Base-by-base conservation (phyloP, 2,797 vertebrate species). In the Microctenopoma steveboyesi region DNA sequence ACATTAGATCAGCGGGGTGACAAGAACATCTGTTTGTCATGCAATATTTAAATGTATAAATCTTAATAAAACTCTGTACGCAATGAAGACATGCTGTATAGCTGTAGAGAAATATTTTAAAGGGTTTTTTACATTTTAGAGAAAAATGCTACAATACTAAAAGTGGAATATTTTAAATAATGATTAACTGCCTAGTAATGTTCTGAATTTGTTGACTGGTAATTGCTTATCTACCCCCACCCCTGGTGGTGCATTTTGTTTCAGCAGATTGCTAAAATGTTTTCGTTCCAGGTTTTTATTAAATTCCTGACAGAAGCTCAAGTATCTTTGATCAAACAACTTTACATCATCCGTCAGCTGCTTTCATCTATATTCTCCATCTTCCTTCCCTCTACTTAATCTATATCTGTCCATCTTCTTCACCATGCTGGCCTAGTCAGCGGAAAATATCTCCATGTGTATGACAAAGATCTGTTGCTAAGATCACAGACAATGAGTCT, bases 391-490 rank as follows among this genome's bases (percentile, higher is more conserved):
- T 35, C 57, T 45, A 5, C 47, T 3, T 40, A 18, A 33, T n/a
- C 35, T 57, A 18, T 12, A 25, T 79, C 72, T 3, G 46, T 67
- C 35, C 51, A 62, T 61, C 73, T 45, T 72, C 28, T 35, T 69
- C 59, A 46, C 46, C 1, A 4, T 72, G 63, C 27, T 15, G 47
- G 65, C 40, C 69, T 30, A 72, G 40, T 79, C 58, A 42, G 43
- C 2, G 4, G 12, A 69, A n/a, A 69, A 28, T 18, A 42, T 25
- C 60, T 48, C 8, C 64, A 59, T 46, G 58, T 74, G 57, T 58
- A 53, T 46, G 48, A 70, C 48, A 73, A 68, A 63, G 15, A 84
- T 61, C 69, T 82, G 76, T 81, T 84, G 61, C 79, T 74, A 52
- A 78, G 71, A 82, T 77, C 62, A 42, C 51, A 70, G 59, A 40